These are phyloP conservation scores for Caenorhabditis briggsae DNA, from an alignment of 1,140 invertebrate species.

Conservation along the genomic window DNA sequence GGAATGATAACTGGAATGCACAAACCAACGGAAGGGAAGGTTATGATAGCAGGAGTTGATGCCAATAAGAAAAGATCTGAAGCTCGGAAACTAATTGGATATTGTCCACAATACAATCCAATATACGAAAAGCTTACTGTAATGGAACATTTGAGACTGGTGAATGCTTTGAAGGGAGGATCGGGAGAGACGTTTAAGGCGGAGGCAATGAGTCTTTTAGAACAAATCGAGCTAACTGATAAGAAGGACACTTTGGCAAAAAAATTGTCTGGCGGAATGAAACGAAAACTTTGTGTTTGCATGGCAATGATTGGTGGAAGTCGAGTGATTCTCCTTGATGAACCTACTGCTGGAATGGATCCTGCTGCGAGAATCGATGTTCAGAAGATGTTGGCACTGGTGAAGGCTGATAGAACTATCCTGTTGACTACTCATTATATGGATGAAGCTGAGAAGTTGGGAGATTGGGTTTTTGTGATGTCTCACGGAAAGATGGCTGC, in stretches of 20 bases:
- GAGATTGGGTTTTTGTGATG: slow-evolving; percentile 81
- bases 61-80: slow-evolving; percentile 3
- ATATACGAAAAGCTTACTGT: slow-evolving; percentile 79
- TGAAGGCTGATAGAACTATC: slow-evolving; percentile 81
- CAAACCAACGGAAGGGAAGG: slow-evolving; percentile 29
- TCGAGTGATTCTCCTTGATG: slow-evolving; percentile 80
- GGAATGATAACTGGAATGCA: slow-evolving; percentile 66
- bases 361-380: slow-evolving; percentile 80
- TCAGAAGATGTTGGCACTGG: slow-evolving; percentile 77
- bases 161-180: slow-evolving; percentile 76
- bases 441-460: slow-evolving; percentile 95
- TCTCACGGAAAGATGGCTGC: slow-evolving; percentile 82
- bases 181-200: slow-evolving; percentile 59
- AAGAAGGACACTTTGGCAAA: slow-evolving; percentile 46
- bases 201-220: slow-evolving; percentile 71
- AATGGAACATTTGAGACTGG: slow-evolving; percentile 79
- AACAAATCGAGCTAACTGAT: slow-evolving; percentile 53
- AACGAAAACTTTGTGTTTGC: slow-evolving; percentile 80
- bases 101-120: slow-evolving; percentile 79
- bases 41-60: slow-evolving; percentile 53
- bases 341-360: slow-evolving; percentile 82
- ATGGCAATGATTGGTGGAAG: slow-evolving; percentile 80
- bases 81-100: slow-evolving; percentile 72
- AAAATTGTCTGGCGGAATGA: slow-evolving; percentile 80
- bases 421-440: slow-evolving; percentile 96